phyloP scores from a whole-genome alignment of 2,888 invertebrate genomes.

The Nomada hirtipes region DNA sequence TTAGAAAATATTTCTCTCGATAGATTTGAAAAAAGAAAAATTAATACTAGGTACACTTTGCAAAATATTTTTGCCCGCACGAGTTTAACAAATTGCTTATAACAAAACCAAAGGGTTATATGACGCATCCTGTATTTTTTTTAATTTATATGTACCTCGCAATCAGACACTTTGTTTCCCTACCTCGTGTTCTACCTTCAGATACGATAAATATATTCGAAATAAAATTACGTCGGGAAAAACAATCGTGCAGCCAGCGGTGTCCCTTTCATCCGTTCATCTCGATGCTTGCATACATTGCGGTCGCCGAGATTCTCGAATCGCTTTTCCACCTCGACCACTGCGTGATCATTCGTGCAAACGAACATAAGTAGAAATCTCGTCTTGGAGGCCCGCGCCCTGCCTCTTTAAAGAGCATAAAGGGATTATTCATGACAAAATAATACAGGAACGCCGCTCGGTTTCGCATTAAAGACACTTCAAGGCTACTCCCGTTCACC shows the following conservation, averaged over 20 bases:
- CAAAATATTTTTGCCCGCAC: too few relatives aligned
- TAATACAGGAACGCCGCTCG: constrained; percentile 73
- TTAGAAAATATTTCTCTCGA: too few relatives aligned
- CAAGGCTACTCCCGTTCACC: constrained; percentile 70
- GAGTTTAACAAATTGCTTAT: too few relatives aligned
- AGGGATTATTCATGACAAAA: constrained; percentile 79
- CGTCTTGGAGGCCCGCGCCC: constrained; percentile 29
- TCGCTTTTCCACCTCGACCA: background rate
- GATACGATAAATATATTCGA: too few relatives aligned
- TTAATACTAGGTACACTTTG: too few relatives aligned
- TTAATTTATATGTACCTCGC: too few relatives aligned
- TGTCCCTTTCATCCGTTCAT: constrained; percentile 1
- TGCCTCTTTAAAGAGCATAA: constrained; percentile 65
- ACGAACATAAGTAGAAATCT: constrained; percentile 26
- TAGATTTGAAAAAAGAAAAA: too few relatives aligned
- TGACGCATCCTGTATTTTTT: too few relatives aligned
- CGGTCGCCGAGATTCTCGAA: constrained; percentile 32
- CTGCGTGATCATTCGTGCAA: constrained; percentile 9
- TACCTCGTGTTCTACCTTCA: too few relatives aligned
- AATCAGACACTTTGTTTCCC: too few relatives aligned
- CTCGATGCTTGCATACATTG: constrained; percentile 43
- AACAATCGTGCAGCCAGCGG: too few relatives aligned
- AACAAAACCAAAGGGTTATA: too few relatives aligned
- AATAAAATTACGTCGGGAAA: background rate
- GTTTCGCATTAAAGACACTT: constrained; percentile 80